Evolutionary conservation across 2,113 vertebrate species (phyloP), one percentile per base, ranked within the genome.

Genomic region (Phrynosoma blainvillii): DNA sequence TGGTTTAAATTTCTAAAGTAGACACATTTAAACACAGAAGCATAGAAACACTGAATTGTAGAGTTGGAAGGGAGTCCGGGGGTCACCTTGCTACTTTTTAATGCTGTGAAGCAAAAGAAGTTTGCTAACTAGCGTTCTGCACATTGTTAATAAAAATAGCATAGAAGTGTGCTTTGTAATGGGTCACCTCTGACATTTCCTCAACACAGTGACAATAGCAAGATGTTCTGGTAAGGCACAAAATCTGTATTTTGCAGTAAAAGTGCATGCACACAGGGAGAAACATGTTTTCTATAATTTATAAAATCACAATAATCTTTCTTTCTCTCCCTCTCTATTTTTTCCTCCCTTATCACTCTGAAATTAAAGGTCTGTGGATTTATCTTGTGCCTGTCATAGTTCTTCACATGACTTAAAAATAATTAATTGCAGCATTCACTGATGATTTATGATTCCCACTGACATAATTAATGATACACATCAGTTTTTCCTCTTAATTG

Each of bases 391-490:
- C 95, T 98, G 97, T 98, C 97, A 98, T 97, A 97, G 95, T 98
- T 98, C 97, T 97, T 97, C 96, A 97, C 93, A 96, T 95, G 96
- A 97, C 96, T 97, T 97, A 97, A 98, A 98, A 98, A 98, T 98
- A 98, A 99, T 98, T 98, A 98, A 98, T 99, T 98, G 97, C 95
- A 96, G 96, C 95, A 96, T 96, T 98, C 97, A 97, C 95, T 97
- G 95, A 97, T 98, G 97, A 98, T 99, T 98, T 98, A 98, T 98
- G 97, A 98, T 98, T 98, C 98, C 90, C 97, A 97, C 97, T 98
- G 98, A 98, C 96, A 89, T 98, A 98, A 99, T 98, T 99, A 99
- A 98, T 98, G 97, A 98, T 98, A 98, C 97, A 97, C 97, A 98
- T 98, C 97, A 98, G 97, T 98, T 98, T 98, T 98, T 97, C 96